Evolutionary conservation across 2,888 invertebrate genomes (phyloP).

Genomic region (Tenthredo mesomela): DNA sequence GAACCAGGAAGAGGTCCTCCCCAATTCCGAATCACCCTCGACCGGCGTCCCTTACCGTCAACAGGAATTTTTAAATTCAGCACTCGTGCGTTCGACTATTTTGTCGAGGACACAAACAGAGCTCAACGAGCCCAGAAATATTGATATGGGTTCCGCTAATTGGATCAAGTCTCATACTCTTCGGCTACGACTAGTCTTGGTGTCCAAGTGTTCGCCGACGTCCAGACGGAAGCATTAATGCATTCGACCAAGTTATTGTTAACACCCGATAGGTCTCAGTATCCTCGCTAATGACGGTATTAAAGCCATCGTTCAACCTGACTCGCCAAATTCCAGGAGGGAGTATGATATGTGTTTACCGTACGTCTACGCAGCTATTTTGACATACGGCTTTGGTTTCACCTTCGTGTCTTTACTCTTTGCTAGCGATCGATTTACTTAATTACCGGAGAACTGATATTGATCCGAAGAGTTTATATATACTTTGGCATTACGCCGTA

Average conservation of each 20-base stretch:
- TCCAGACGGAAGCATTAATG: background rate
- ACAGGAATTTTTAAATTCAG: constrained; percentile 1
- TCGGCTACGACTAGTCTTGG: background rate
- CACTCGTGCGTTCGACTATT: background rate
- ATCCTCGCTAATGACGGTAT: constrained; percentile 12
- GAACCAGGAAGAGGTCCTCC: background rate
- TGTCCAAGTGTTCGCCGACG: background rate
- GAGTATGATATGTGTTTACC: background rate
- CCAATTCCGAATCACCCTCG: background rate
- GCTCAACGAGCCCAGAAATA: constrained; percentile 26
- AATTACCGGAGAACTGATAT: constrained; percentile 10
- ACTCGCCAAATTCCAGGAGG: background rate
- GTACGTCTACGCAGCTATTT: background rate
- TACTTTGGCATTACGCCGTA: background rate
- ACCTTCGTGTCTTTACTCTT: constrained; percentile 15
- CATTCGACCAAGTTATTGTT: constrained; percentile 9
- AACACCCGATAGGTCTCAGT: constrained; percentile 4
- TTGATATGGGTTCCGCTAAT: constrained; percentile 46
- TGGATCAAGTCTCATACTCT: constrained; percentile 32
- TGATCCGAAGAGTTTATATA: background rate
- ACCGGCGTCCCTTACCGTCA: background rate
- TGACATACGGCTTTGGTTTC: background rate
- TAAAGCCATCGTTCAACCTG: background rate
- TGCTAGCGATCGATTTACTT: background rate
- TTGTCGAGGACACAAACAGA: constrained; percentile 14